Evolutionary conservation across 2,113 vertebrate species (phyloP).

Genomic region (Mus pahari): DNA sequence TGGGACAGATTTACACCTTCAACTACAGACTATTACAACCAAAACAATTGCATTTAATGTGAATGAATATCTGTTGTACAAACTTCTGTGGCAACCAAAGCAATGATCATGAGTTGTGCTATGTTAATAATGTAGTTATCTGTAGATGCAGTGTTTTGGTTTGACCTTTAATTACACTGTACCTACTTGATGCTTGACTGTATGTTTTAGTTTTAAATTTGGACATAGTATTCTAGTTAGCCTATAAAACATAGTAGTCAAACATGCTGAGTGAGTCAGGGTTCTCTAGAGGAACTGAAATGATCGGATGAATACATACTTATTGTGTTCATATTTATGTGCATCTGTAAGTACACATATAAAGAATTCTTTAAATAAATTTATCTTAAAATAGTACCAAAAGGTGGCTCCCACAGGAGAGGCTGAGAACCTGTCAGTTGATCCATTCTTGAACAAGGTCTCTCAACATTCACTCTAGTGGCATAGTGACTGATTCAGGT

Average conservation of each 20-base stretch:
- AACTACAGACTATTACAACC: neutral
- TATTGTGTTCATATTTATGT: neutral
- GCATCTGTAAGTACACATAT: neutral
- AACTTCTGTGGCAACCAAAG: neutral
- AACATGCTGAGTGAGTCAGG: neutral
- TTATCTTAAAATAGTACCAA: neutral
- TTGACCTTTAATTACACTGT: neutral
- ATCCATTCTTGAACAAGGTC: too few relatives aligned
- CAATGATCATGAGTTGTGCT: neutral
- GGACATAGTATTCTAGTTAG: neutral
- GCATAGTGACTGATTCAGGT: too few relatives aligned
- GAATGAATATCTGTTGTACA: neutral
- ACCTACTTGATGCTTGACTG: neutral
- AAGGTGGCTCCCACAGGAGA: neutral
- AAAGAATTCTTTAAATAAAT: neutral
- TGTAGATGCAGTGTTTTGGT: neutral
- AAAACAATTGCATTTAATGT: neutral
- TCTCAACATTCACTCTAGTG: neutral
- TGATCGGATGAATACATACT: neutral
- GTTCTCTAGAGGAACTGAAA: neutral
- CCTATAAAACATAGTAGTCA: neutral
- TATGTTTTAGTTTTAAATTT: neutral
- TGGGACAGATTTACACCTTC: neutral
- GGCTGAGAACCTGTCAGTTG: neutral
- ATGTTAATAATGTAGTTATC: neutral